These are phyloP conservation scores for Oscheius sp. DNA, from an alignment of 2,888 invertebrate species.

Conservation along the genomic window DNA sequence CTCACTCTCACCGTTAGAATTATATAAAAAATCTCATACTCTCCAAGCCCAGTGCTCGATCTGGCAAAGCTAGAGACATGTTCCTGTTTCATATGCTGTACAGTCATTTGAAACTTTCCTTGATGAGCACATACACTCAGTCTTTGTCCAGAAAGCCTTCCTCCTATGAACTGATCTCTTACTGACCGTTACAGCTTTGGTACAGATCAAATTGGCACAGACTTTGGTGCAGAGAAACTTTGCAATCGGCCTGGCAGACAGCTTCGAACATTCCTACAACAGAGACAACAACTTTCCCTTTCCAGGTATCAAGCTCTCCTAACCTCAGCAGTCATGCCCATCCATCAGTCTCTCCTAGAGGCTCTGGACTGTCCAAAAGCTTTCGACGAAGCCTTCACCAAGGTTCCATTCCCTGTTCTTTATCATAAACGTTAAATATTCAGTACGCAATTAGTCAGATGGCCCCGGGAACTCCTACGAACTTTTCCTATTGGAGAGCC, in stretches of 20 bases:
- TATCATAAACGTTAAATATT: not conserved
- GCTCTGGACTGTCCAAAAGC: slow-evolving; percentile 46
- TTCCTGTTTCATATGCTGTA: too few species aligned
- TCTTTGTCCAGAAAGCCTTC: too few species aligned
- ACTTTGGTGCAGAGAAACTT: too few species aligned
- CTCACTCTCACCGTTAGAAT: too few species aligned
- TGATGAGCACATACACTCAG: too few species aligned
- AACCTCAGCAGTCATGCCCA: slow-evolving; percentile 48
- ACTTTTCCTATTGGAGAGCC: slow-evolving; percentile 72
- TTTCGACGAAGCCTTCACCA: slow-evolving; percentile 54
- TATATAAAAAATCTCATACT: too few species aligned
- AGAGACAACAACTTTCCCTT: not conserved
- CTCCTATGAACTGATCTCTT: too few species aligned
- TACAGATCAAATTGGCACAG: too few species aligned
- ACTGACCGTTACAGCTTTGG: too few species aligned
- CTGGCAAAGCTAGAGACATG: too few species aligned
- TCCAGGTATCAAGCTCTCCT: slow-evolving; percentile 55
- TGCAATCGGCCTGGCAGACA: not conserved
- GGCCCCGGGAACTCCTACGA: slow-evolving; percentile 54
- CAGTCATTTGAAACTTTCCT: too few species aligned
- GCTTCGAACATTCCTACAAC: not conserved
- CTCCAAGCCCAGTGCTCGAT: too few species aligned
- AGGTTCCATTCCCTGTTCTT: slow-evolving; percentile 26
- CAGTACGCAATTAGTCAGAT: slow-evolving; percentile 40
- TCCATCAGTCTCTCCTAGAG: slow-evolving; percentile 50